Evolutionary conservation across 2,113 vertebrate species (phyloP), one percentile per base, ranked within the genome.

Genomic region (Smithornis capensis): DNA sequence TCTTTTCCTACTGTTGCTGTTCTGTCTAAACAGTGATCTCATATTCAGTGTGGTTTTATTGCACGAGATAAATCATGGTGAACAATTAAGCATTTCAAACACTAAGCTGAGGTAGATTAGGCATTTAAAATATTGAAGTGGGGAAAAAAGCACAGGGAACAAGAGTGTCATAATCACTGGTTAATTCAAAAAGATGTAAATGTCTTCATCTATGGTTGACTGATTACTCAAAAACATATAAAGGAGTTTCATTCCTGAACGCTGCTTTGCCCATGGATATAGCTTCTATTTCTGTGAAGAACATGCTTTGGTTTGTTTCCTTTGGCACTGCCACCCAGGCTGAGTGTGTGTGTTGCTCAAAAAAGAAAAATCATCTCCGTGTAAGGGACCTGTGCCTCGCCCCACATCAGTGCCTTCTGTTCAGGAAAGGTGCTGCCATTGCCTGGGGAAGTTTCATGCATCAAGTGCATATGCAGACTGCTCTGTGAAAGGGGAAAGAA

Each of bases 41-140:
- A 2, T 77, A 81, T 65, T 77, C 87, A 62, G 35, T 22, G n/a
- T 85, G 87, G 69, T 92, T 95, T 88, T 89, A 93, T 85, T 93
- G 78, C 73, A 92, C 69, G 55, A 33, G 83, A 85, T 80, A 93
- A 95, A 91, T 89, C 74, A 44, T 25, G 35, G 92, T 89, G 90
- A 94, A 87, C 73, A 79, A 95, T 92, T 79, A 96, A 91, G 68
- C 83, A 90, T 96, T 96, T 96, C 83, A 93, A 95, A 96, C 75
- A 64, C 89, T 92, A 86, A 95, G 92, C 83, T 89, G 81, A 40
- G 45, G 68, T 88, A 92, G 91, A 94, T 95, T 78, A 94, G 60
- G 60, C 56, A 76, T 95, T 95, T 96, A 90, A 97, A 95, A 94
- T 96, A 97, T 88, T 95, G 63, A 94, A 94, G 70, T 37, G 73